Percentiles rank a stretch among this genome's conserved stretches.
These are phyloP conservation scores for Synergus itoensis DNA, from an alignment of 2,888 invertebrate genomes.

Conservation along the genomic window DNA sequence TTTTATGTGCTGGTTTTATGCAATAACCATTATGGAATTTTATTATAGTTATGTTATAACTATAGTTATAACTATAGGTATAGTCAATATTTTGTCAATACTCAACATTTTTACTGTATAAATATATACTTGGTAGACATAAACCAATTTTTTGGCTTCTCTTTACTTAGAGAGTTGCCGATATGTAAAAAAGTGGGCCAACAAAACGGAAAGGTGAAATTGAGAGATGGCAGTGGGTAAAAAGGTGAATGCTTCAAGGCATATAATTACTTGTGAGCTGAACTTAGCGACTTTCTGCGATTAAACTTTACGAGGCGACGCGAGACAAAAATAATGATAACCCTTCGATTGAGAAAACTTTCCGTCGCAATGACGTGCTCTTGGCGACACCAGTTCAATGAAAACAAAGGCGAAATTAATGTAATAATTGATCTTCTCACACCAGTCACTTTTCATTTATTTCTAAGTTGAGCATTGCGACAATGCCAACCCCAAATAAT, in stretches of 20 bases:
- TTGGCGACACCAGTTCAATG: constrained; percentile 24
- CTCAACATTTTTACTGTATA: not conserved
- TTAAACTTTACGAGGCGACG: constrained; percentile 54
- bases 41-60: too few relatives aligned
- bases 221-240: not conserved
- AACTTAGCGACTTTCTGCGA: constrained; percentile 43
- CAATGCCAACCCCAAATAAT: not conserved
- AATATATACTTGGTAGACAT: too few relatives aligned
- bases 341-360: constrained; percentile 59
- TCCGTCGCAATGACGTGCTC: constrained; percentile 52
- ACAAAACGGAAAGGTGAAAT: not conserved
- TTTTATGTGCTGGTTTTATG: not conserved
- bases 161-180: not conserved
- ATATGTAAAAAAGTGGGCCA: not conserved
- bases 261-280: constrained; percentile 16
- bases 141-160: not conserved
- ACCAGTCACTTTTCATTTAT: not conserved
- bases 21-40: not conserved
- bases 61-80: too few relatives aligned
- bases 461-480: not conserved
- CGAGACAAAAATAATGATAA: constrained; percentile 58
- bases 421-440: not conserved
- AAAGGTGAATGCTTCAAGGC: not conserved
- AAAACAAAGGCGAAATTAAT: constrained; percentile 36
- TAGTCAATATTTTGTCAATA: not conserved